Base-by-base conservation (phyloP, 2,113 vertebrate genomes). In the Bothrops jararaca region DNA sequence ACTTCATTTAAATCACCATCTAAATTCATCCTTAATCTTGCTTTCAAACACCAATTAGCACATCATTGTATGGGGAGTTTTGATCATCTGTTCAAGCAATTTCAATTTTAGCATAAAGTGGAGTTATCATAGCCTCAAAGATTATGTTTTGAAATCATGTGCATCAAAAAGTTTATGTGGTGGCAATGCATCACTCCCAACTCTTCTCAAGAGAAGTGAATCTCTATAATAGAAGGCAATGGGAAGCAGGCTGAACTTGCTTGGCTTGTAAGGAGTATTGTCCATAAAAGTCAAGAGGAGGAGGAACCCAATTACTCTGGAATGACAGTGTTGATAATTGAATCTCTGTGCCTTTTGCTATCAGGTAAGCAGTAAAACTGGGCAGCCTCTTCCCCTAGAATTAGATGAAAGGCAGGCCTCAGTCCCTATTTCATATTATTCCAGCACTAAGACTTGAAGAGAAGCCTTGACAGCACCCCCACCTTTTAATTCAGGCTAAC, bases 1-100 rank as follows among this genome's bases (percentile, higher is more conserved):
- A 60, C 56, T 91, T 86, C 34, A 64, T 34, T 87, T 91, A 91
- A 91, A 91, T 64, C 57, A 64, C 48, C 48, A 24, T 52, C 57
- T 64, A 39, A 92, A 92, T 23, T 85, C 57, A 13, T 91, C 39
- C 53, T 48, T 87, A 24, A 29, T 89, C 53, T 85, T 53, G 26
- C 50, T 89, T 92, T 80, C 53, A 89, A 92, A 74, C 48, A 29
- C 64, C 57, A 85, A 92, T 89, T 89, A 50, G 42, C 26, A 56
- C 18, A 24, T 54, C 53, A 58, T 58, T 89, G 92, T 92, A 85
- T 48, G 4, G 53, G 92, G 39, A 92, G 91, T n/a, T 87, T 86
- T 87, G 42, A 86, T 34, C 85, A 92, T 57, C 52, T 92, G n/a
- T 80, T 57, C 88, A 58, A 57, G 87, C 39, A 85, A 80, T 89